Evolutionary conservation across 2,888 invertebrate genomes (phyloP), one percentile per base, ranked within the genome.

Genomic region (Cephus rjabovi): DNA sequence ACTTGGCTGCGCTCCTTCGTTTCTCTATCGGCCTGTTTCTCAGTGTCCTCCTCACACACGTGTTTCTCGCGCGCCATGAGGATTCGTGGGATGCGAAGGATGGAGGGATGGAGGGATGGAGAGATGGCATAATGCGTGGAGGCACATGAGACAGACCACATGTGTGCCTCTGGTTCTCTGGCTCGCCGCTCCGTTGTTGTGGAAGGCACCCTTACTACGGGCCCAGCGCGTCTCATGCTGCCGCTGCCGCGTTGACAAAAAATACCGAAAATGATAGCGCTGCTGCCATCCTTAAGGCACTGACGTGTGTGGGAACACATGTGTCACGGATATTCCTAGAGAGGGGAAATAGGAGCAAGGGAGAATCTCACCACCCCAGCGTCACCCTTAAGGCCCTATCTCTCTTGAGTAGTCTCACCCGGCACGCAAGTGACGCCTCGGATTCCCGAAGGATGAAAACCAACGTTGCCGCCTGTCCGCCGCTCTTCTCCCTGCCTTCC

Each of bases 121-220:
- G 23, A 34, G 30, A 23, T 31, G 23, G 37, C 9, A 11, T 31
- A 33, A 33, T 37, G 70, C 37, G 34, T 12, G 31, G 34, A 37
- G 78, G 80, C 82, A 79, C 79, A 79, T 81, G 79, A 83, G 83
- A 85, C 82, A 83, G 82, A 79, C 85, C 81, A 84, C 85, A 84
- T 83, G 81, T 81, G 84, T 84, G 78, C 34, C 40, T 74, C 77
- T 77, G 74, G 35, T 70, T 75, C 70, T 70, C 70, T n/a, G n/a
- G 75, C 12, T 74, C 73, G 74, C 74, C 77, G 74, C 77, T 77
- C 34, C 75, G 74, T 35, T n/a, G n/a, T 70, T 12, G 33, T 31
- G 34, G 77, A 68, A 73, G 73, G 74, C 75, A 73, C 73, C 37
- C 56, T 73, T 70, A 37, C 12, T 37, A 37, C n/a, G 70, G 12